Evolutionary conservation across 1,140 invertebrate species (phyloP).

Genomic region (Achroia grisella): DNA sequence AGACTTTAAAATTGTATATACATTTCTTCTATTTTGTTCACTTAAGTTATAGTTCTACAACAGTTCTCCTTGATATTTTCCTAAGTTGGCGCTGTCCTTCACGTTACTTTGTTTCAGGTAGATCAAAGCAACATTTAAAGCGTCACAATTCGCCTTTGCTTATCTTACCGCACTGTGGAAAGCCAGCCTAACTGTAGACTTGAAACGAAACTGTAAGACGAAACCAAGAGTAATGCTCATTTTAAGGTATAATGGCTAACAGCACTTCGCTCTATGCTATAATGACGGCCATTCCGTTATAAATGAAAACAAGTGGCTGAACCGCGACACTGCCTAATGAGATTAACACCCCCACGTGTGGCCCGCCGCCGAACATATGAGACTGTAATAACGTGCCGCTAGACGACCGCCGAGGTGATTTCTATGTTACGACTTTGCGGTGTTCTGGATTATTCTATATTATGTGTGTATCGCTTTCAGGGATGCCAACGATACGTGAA

Average conservation of each 20-base stretch:
- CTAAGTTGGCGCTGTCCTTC: no score
- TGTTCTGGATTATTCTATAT: no score
- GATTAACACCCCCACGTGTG: conserved; percentile 12
- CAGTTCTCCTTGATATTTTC: no score
- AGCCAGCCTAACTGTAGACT: conserved; percentile 13
- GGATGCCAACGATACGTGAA: no score
- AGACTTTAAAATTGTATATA: no score
- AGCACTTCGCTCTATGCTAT: conserved; percentile 50
- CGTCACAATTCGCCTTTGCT: background rate
- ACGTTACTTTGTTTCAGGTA: no score
- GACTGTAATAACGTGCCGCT: background rate
- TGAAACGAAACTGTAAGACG: conserved; percentile 12
- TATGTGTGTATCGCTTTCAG: no score
- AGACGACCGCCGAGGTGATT: background rate
- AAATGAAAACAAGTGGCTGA: conserved; percentile 51
- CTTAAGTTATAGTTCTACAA: no score
- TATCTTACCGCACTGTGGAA: background rate
- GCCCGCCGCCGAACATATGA: background rate
- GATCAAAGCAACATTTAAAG: no score
- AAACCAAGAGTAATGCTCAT: conserved; percentile 43
- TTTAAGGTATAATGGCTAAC: conserved; percentile 51
- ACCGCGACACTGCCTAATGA: conserved; percentile 31
- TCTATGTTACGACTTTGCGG: background rate
- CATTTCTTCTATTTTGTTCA: no score
- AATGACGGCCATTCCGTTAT: conserved; percentile 40